Percentiles rank a stretch among this genome's conserved stretches.
Conservation (phyloP, 2,113 vertebrate genomes). For the Abramis brama region DNA sequence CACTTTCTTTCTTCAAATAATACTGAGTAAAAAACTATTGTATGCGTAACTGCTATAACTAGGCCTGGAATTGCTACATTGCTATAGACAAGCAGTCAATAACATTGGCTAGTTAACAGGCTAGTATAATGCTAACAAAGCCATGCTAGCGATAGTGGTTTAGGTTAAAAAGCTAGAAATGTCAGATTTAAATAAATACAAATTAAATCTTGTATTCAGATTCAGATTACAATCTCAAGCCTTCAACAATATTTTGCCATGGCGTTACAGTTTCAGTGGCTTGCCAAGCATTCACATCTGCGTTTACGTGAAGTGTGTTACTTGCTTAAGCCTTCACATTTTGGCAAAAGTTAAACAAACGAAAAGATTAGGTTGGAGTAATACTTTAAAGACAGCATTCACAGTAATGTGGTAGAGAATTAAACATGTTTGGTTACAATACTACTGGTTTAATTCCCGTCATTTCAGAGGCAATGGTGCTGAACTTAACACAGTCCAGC, state of each 20-base stretch:
- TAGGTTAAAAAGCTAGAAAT: background rate
- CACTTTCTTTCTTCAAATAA: background rate
- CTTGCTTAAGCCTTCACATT: background rate
- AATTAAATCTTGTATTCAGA: background rate
- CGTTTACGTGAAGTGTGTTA: background rate
- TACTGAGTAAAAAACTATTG: background rate
- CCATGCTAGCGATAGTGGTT: background rate
- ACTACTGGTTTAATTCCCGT: background rate
- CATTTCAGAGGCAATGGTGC: constrained; percentile 27
- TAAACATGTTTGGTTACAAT: background rate
- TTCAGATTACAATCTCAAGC: background rate
- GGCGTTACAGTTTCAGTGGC: background rate
- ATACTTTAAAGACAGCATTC: background rate
- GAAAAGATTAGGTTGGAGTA: background rate
- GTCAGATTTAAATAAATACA: no score
- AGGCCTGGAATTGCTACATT: no score
- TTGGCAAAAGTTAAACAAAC: no score
- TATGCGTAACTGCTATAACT: no score
- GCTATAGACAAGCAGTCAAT: no score
- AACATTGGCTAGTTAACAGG: background rate
- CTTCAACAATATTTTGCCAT: background rate
- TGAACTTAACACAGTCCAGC: constrained; percentile 49
- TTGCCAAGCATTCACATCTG: background rate
- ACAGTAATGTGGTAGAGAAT: background rate
- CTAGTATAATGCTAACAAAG: background rate